These are phyloP conservation scores for Copsychus sechellarum DNA, from an alignment of 2,113 vertebrate species.

Conservation along the genomic window DNA sequence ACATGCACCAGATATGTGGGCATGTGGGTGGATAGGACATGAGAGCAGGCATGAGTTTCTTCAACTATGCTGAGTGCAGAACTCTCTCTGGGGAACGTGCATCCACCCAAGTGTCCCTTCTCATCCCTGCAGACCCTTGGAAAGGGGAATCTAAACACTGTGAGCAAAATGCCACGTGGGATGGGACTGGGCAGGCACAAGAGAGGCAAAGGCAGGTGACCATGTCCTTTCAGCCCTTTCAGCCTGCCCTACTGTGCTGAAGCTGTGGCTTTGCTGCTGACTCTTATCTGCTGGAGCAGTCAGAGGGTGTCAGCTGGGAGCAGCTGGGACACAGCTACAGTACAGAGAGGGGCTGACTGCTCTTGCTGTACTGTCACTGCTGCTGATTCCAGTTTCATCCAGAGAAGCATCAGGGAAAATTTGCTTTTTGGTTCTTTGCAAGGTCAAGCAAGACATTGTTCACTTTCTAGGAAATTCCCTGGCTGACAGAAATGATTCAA, in stretches of 20 bases:
- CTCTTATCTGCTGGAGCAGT: not conserved
- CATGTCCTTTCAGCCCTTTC: not conserved
- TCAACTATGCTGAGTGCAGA: rapidly evolving
- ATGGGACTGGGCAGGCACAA: not conserved
- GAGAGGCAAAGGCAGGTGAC: not conserved
- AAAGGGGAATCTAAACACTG: not conserved
- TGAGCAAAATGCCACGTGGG: not conserved
- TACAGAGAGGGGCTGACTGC: not conserved
- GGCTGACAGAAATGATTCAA: not conserved
- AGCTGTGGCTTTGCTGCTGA: not conserved
- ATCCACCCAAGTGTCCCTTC: not conserved
- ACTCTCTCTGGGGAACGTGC: not conserved
- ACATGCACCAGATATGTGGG: not conserved
- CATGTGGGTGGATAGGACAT: not conserved
- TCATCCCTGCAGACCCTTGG: not conserved
- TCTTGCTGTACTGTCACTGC: not conserved
- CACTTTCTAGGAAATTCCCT: not conserved
- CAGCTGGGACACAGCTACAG: not conserved
- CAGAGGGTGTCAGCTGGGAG: not conserved
- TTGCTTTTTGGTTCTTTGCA: not conserved
- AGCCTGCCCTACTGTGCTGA: not conserved
- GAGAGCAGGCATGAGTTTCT: not conserved
- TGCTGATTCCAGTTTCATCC: not conserved
- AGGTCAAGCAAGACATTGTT: not conserved
- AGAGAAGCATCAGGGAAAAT: not conserved